Evolutionary conservation across 2,888 invertebrate species (phyloP), one percentile per base, ranked within the genome.

Genomic region (Dicyrtomina minuta): DNA sequence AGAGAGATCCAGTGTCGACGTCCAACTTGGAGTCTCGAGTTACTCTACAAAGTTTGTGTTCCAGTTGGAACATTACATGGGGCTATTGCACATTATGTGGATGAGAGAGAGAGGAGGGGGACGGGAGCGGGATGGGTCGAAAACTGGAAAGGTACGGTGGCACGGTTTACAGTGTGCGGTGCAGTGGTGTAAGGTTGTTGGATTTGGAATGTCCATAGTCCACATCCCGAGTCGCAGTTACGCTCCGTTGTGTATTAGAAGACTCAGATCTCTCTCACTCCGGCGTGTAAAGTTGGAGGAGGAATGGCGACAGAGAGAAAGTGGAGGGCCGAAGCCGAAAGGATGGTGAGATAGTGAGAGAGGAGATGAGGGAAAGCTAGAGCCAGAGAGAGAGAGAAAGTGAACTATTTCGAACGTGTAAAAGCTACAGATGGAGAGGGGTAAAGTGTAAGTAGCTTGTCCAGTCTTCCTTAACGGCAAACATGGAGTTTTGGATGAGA

Each of bases 381-480:
- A 22, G 51, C n/a, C n/a, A n/a, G n/a, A n/a, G n/a, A n/a, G n/a
- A 33, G 33, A 22, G 24, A 26, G 26, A 55, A 26, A 55, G 8
- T 10, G 20, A 51, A 58, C 17, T 13, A 58, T 5, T 27, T 13
- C 17, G 43, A 60, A 60, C 17, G 33, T 43, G 59, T 17, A 60
- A 33, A 60, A 60, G 41, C 15, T 43, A 20, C 58, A 39, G 58
- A 58, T 33, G 58, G 58, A 58, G 24, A 58, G 33, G 41, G 10
- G 24, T 12, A 51, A 51, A 51, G 58, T 58, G 39, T 39, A 58
- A 60, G 43, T 60, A 60, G 27, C 59, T 43, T 60, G 59, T 60
- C 59, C 59, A 43, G 58, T 41, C 58, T 58, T 55, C 55, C 55
- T 26, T 55, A 55, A 55, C 26, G 55, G 55, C 55, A 55, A 55